Conservation (phyloP, 2,113 vertebrate genomes). For the Xyliphius kryptos region DNA sequence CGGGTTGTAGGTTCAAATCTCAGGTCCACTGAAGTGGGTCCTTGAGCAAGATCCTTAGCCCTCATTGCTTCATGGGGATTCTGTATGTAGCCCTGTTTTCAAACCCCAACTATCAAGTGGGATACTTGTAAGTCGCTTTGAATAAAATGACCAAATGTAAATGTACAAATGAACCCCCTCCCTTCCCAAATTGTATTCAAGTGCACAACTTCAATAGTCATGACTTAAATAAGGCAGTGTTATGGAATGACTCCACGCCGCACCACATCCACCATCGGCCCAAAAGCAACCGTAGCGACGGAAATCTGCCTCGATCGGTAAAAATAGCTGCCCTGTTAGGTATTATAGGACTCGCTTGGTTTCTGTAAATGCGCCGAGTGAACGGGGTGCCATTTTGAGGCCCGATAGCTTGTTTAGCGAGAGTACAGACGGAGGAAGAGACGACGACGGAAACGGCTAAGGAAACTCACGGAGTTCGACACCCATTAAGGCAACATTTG, state of each 20-base stretch:
- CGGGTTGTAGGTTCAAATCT: too few relatives aligned
- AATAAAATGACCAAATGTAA: too few relatives aligned
- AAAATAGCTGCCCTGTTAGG: conserved; percentile 74
- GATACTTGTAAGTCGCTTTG: too few relatives aligned
- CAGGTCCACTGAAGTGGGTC: too few relatives aligned
- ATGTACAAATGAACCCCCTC: conserved; percentile 31
- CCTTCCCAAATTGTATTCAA: conserved; percentile 50
- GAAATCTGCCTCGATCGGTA: conserved; percentile 53
- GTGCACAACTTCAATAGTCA: conserved; percentile 63
- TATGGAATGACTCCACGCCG: conserved; percentile 55
- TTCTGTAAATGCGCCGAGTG: too few relatives aligned
- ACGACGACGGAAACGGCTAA: conserved; percentile 58
- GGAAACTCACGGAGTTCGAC: conserved; percentile 99
- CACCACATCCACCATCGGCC: not conserved
- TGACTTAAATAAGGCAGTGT: conserved; percentile 65
- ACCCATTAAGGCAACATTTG: conserved; percentile 98
- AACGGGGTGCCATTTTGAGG: too few relatives aligned
- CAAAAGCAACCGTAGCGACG: conserved; percentile 28
- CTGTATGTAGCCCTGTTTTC: too few relatives aligned
- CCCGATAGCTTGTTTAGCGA: conserved; percentile 61
- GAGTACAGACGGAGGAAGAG: conserved; percentile 65
- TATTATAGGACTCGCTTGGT: too few relatives aligned
- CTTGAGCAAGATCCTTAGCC: too few relatives aligned
- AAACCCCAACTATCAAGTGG: too few relatives aligned
- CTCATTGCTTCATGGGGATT: too few relatives aligned